Conservation (phyloP, 2,113 vertebrate species). For the Oceanodroma tethys region DNA sequence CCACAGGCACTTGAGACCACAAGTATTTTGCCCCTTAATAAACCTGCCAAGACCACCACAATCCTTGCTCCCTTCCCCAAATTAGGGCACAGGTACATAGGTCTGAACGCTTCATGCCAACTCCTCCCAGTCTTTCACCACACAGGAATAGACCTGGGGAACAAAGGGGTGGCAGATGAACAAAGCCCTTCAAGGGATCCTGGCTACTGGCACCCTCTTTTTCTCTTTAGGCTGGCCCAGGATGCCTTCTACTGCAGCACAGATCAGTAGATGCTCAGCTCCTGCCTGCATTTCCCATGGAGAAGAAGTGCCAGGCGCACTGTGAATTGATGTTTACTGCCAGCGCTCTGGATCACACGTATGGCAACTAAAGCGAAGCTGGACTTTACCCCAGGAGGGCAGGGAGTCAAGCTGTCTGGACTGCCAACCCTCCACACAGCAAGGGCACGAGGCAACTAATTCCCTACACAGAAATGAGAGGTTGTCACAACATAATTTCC, state of each 20-base stretch:
- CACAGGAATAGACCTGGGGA: background rate
- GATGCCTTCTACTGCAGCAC: background rate
- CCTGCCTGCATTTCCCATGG: background rate
- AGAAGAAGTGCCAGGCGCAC: background rate
- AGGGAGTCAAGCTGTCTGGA: background rate
- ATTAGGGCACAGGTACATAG: background rate
- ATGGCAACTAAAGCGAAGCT: background rate
- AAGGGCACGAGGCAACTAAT: background rate
- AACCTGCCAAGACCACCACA: background rate
- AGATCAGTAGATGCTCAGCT: background rate
- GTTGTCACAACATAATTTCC: background rate
- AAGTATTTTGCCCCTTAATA: background rate
- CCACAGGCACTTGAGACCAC: background rate
- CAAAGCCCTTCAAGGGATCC: background rate
- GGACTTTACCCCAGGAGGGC: background rate
- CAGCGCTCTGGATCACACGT: background rate
- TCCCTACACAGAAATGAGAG: background rate
- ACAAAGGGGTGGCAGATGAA: background rate
- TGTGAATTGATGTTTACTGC: background rate
- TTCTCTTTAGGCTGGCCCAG: background rate
- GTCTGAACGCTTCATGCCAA: background rate
- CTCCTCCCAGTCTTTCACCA: background rate
- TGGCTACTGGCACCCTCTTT: background rate
- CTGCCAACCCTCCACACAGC: background rate
- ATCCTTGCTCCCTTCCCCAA: background rate